These are phyloP conservation scores for Mormoops blainvillei DNA, from an alignment of 2,113 vertebrate genomes.

Conservation along the genomic window DNA sequence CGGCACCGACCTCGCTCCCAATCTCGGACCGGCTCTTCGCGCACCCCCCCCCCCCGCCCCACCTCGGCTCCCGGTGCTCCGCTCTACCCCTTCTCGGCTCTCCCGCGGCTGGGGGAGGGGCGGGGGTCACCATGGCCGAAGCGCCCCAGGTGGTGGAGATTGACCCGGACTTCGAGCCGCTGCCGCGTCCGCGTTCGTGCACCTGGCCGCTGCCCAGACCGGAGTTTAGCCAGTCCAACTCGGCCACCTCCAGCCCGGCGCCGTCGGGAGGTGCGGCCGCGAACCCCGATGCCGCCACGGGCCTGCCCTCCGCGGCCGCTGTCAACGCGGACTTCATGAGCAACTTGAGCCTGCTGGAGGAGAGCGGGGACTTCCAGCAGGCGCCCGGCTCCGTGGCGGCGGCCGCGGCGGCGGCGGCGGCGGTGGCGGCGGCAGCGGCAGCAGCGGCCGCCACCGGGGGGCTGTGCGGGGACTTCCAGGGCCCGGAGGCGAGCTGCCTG, in stretches of 20 bases:
- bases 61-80: slow-evolving; percentile 82
- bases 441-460: slow-evolving; percentile 71
- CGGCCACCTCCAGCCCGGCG: slow-evolving; percentile 90
- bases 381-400: slow-evolving; percentile 72
- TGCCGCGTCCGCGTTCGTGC: slow-evolving; percentile 92
- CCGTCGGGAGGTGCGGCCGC: slow-evolving; percentile 86
- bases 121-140: slow-evolving; percentile 90
- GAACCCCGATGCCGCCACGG: slow-evolving; percentile 58
- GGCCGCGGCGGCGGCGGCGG: slow-evolving; percentile 71
- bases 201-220: slow-evolving; percentile 96
- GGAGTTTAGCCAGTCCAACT: slow-evolving; percentile 89
- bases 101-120: slow-evolving; percentile 57
- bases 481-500: slow-evolving; percentile 50
- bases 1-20: slow-evolving; percentile 80
- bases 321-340: slow-evolving; percentile 84
- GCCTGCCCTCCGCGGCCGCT: slow-evolving; percentile 68
- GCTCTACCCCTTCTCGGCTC: slow-evolving; percentile 43
- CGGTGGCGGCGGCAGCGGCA: slow-evolving; percentile 59
- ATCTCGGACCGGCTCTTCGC: background rate
- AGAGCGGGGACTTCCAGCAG: slow-evolving; percentile 87
- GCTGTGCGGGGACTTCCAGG: slow-evolving; percentile 67
- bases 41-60: slow-evolving; percentile 77
- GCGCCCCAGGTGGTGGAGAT: slow-evolving; percentile 93
- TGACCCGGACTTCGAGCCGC: slow-evolving; percentile 90
- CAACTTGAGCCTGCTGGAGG: slow-evolving; percentile 90